Conservation (phyloP, 2,113 vertebrate genomes). For the Serilophus lunatus region DNA sequence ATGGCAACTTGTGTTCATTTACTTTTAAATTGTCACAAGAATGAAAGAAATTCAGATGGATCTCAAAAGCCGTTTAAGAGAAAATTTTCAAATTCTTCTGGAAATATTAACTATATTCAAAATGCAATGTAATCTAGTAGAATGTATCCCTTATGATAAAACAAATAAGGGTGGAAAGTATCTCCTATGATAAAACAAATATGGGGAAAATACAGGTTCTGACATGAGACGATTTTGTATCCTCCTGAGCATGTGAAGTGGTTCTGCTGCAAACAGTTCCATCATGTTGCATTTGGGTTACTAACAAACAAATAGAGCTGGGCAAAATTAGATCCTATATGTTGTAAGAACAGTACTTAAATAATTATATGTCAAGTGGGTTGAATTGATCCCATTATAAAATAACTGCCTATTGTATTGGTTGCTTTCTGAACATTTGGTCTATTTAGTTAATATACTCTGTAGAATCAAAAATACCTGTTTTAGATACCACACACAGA, state of each 20-base stretch:
- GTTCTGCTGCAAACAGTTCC: neutral
- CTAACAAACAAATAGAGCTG: neutral
- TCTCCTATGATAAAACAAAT: neutral
- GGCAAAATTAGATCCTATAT: neutral
- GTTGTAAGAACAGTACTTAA: neutral
- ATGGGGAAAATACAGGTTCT: neutral
- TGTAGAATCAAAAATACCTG: neutral
- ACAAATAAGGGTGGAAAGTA: neutral
- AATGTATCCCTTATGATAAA: neutral
- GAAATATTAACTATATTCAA: neutral
- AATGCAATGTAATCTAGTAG: neutral
- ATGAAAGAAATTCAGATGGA: neutral
- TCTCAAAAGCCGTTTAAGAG: neutral
- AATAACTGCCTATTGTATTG: neutral
- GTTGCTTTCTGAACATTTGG: neutral
- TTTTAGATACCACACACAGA: neutral
- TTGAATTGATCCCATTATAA: neutral
- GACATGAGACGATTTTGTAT: neutral
- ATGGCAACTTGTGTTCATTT: neutral
- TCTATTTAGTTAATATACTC: neutral
- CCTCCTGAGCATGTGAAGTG: neutral
- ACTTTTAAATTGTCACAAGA: neutral
- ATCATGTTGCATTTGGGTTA: neutral
- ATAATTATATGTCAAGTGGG: neutral
- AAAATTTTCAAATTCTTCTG: neutral